Evolutionary conservation across 1,140 invertebrate species (phyloP).

Genomic region (Heliconius hewitsoni): DNA sequence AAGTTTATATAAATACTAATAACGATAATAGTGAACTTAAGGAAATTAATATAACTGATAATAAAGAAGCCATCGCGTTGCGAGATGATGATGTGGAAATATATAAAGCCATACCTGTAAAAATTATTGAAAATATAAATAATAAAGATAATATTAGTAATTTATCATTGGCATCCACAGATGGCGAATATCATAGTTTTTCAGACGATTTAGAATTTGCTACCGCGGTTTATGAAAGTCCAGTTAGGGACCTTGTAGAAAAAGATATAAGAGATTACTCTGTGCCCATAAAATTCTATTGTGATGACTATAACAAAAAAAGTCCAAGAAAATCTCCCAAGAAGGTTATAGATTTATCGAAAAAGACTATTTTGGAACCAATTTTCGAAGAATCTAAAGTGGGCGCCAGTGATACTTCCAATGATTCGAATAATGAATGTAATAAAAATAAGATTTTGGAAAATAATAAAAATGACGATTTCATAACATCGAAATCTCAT

Average conservation of each 20-base stretch:
- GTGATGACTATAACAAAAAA: constrained; percentile 61
- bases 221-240: constrained; percentile 68
- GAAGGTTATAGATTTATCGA: constrained; percentile 46
- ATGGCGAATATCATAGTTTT: constrained; percentile 76
- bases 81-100: constrained; percentile 1
- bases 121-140: constrained; percentile 20
- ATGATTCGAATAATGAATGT: constrained; percentile 37
- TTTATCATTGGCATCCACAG: constrained; percentile 45
- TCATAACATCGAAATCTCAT: neutral
- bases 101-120: constrained; percentile 17
- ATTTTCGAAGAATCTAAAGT: constrained; percentile 76
- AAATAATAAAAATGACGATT: constrained; percentile 2
- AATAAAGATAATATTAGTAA: constrained; percentile 2
- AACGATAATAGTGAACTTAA: constrained; percentile 3
- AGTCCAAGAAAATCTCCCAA: constrained; percentile 56
- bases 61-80: neutral
- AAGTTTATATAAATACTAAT: constrained; percentile 17
- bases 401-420: constrained; percentile 58
- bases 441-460: constrained; percentile 1
- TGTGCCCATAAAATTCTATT: constrained; percentile 71
- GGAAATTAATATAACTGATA: neutral
- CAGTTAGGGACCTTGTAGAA: constrained; percentile 72
- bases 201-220: constrained; percentile 69
- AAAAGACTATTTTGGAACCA: constrained; percentile 56
- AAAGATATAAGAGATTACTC: constrained; percentile 79